Evolutionary conservation across 2,797 vertebrate genomes (phyloP).

Genomic region (Hapalemur alaotrensis): DNA sequence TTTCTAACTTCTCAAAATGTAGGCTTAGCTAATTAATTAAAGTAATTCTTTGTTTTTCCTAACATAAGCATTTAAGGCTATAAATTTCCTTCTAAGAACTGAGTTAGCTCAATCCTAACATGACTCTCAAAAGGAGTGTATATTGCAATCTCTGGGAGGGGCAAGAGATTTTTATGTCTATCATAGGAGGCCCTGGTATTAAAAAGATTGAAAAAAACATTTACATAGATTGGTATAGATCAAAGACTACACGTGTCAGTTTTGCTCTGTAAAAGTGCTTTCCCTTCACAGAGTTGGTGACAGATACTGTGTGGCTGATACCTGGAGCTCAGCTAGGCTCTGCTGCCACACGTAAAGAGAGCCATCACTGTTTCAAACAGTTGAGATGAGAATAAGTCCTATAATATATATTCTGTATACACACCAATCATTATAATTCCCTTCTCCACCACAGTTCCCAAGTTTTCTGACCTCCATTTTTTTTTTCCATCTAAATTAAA

Average conservation of each 20-base stretch:
- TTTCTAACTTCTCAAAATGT: background rate
- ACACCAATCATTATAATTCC: background rate
- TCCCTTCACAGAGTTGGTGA: background rate
- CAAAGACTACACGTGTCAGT: background rate
- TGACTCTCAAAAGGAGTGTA: background rate
- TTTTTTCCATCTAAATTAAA: background rate
- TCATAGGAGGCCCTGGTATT: background rate
- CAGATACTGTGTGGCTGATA: background rate
- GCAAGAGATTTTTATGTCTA: background rate
- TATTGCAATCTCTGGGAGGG: background rate
- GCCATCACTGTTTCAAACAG: background rate
- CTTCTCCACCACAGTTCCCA: background rate
- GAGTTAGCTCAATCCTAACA: background rate
- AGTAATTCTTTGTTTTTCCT: background rate
- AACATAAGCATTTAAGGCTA: background rate
- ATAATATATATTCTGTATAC: background rate
- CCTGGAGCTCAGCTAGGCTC: background rate
- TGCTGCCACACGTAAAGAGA: background rate
- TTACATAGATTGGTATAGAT: background rate
- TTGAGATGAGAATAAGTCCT: background rate
- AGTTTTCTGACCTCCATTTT: background rate
- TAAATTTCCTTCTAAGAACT: background rate
- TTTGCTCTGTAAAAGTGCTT: background rate
- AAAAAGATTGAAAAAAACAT: background rate
- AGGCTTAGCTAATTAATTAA: background rate